These are phyloP conservation scores for western clawed frog (Xenopus tropicalis) DNA, from an alignment of 2,113 vertebrate species.

Conservation along the genomic window DNA sequence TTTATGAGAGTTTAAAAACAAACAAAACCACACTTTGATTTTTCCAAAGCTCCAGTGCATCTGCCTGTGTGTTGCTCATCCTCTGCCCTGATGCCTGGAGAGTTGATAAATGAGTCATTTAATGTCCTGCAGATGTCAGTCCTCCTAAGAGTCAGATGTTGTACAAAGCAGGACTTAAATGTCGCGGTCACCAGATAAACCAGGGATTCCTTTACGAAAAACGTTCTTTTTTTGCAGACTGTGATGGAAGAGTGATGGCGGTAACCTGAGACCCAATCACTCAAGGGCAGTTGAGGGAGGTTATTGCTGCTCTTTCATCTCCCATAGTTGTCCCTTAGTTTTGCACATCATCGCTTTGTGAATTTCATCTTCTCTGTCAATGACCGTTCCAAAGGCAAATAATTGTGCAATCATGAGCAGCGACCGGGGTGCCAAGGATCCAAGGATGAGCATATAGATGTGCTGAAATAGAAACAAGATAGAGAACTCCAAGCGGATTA, in stretches of 20 bases:
- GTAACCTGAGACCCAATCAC: background rate
- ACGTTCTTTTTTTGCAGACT: background rate
- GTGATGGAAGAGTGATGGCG: background rate
- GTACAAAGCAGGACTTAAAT: background rate
- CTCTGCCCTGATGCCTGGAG: constrained; percentile 1
- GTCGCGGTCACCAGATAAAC: background rate
- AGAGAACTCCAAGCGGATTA: too few species aligned
- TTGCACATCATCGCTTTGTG: background rate
- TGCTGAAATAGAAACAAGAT: too few species aligned
- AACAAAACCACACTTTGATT: constrained; percentile 1
- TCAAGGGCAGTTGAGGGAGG: background rate
- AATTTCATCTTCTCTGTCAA: too few species aligned
- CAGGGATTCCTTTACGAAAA: background rate
- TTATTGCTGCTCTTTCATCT: background rate
- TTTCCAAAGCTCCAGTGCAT: background rate
- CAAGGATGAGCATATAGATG: too few species aligned
- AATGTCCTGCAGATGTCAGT: constrained; percentile 8
- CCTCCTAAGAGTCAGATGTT: constrained; percentile 2
- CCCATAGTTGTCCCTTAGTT: background rate
- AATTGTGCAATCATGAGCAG: too few species aligned
- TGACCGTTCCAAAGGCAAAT: too few species aligned
- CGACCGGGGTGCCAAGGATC: too few species aligned
- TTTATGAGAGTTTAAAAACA: background rate
- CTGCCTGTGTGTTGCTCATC: background rate
- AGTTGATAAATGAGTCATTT: constrained; percentile 15